Evolutionary conservation across 2,113 vertebrate genomes (phyloP).

Genomic region (Pelobates fuscus): DNA sequence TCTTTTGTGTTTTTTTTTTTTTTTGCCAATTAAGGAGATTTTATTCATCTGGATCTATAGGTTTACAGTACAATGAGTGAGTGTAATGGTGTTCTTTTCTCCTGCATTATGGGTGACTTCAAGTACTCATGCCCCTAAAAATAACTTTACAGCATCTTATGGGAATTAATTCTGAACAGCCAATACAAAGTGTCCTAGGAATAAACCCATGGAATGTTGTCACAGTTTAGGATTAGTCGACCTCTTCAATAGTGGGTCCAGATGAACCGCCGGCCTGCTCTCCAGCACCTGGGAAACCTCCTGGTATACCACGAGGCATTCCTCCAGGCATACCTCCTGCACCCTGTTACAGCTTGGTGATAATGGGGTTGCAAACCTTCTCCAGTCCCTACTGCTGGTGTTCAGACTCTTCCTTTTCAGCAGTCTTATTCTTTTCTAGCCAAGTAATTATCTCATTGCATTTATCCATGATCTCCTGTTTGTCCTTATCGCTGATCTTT

Average conservation of each 20-base stretch:
- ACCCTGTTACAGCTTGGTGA: constrained; percentile 34
- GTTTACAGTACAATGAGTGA: constrained; percentile 74
- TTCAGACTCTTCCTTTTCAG: constrained; percentile 50
- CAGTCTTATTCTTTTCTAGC: constrained; percentile 51
- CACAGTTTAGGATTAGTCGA: constrained; percentile 59
- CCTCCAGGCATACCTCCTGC: neutral
- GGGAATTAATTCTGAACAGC: too few relatives aligned
- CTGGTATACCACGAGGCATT: constrained; percentile 14
- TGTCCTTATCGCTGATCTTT: constrained; percentile 28
- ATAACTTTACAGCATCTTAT: constrained; percentile 65
- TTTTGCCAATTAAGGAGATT: constrained; percentile 74
- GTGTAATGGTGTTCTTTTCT: constrained; percentile 73
- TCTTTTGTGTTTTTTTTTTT: too few relatives aligned
- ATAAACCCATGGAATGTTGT: constrained; percentile 62
- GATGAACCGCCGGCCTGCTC: constrained; percentile 77
- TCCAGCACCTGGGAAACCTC: too few relatives aligned
- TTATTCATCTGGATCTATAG: constrained; percentile 70
- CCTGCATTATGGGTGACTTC: constrained; percentile 64
- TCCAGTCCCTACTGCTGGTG: constrained; percentile 51
- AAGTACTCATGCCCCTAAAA: constrained; percentile 73
- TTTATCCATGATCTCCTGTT: constrained; percentile 43
- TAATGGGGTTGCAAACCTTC: constrained; percentile 38
- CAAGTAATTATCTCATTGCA: constrained; percentile 45
- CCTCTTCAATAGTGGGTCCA: too few relatives aligned
- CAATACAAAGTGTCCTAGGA: constrained; percentile 56